Evolutionary conservation across 2,113 vertebrate genomes (phyloP), one percentile per base, ranked within the genome.

Genomic region (Boulengerochromis microlepis): DNA sequence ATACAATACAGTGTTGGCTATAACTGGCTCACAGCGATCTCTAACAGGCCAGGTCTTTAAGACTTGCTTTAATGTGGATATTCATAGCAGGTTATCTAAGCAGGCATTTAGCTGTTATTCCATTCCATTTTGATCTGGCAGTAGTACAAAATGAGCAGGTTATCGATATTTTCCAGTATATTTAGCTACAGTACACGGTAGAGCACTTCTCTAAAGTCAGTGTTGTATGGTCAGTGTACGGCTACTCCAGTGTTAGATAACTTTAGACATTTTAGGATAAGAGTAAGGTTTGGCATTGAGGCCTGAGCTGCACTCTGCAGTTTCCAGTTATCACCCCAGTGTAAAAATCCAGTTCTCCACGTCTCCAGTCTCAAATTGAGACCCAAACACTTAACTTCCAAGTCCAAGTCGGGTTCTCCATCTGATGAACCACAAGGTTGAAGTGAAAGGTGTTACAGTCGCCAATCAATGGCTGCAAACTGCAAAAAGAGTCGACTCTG

Each of bases 191-290:
- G 92, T 88, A 93, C 84, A 91, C 64, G 16, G 81, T 87, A 45
- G 84, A 93, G 74, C 71, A 89, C 84, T 78, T 91, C 54, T 92
- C 89, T 92, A 91, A 83, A 83, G 59, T 93, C 89, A 82, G 84
- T 84, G 90, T 88, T 45, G 83, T 87, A 90, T 56, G 89, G 89
- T 91, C 94, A 95, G 92, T 95, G 94, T 92, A 42, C 31, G 54
- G 89, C 92, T 95, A 95, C 92, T 93, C 93, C 94, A 94, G 94
- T 95, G 94, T 94, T 92, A 94, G 53, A 85, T 90, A 87, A 81
- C 56, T 86, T 93, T 88, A 87, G 88, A 90, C 83, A 85, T 80
- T 84, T 74, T 61, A 90, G 53, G 59, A 76, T 87, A 92, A 90
- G 89, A 91, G 83, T 90, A 85, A 93, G 61, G 85, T 93, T 92